A percentile compares a stretch with the other conserved stretches of the same genome.
These are phyloP conservation scores for Macquaria australasica DNA, from an alignment of 2,113 vertebrate species.

Conservation along the genomic window DNA sequence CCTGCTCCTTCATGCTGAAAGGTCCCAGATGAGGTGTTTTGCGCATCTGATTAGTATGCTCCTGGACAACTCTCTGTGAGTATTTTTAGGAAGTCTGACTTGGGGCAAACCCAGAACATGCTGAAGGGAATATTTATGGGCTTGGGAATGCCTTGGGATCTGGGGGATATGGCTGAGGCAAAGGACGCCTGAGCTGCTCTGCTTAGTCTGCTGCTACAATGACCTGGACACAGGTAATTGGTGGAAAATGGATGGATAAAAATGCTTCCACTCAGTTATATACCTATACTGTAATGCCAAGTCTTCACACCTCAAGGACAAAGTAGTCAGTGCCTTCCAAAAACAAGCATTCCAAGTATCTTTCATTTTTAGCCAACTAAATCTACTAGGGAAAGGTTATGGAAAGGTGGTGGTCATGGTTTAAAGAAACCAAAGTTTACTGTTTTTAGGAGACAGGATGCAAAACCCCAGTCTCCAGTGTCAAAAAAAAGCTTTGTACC, in stretches of 20 bases:
- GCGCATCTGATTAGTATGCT: slow-evolving; percentile 54
- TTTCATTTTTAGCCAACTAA: neutral
- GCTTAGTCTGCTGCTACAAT: slow-evolving; percentile 15
- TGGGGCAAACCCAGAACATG: slow-evolving; percentile 40
- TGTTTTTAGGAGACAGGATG: neutral
- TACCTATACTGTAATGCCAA: neutral
- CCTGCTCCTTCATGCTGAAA: slow-evolving; percentile 38
- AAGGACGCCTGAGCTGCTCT: slow-evolving; percentile 18
- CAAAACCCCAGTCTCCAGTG: neutral
- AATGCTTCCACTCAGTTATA: neutral
- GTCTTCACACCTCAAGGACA: neutral
- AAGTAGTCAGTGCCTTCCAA: neutral
- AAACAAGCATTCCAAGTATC: neutral
- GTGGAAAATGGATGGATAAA: slow-evolving; percentile 7
- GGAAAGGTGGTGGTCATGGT: neutral
- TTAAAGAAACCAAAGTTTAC: neutral
- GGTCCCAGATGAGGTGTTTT: slow-evolving; percentile 47
- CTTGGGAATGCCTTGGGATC: slow-evolving; percentile 44
- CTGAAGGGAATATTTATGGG: slow-evolving; percentile 54
- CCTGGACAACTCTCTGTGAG: slow-evolving; percentile 36
- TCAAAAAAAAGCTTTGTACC: neutral
- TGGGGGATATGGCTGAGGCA: slow-evolving; percentile 14
- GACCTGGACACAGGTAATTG: neutral
- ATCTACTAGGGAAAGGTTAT: neutral
- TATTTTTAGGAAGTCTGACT: slow-evolving; percentile 67